These are phyloP conservation scores for Toxotes chatareus DNA, from an alignment of 2,113 vertebrate genomes.

Conservation along the genomic window DNA sequence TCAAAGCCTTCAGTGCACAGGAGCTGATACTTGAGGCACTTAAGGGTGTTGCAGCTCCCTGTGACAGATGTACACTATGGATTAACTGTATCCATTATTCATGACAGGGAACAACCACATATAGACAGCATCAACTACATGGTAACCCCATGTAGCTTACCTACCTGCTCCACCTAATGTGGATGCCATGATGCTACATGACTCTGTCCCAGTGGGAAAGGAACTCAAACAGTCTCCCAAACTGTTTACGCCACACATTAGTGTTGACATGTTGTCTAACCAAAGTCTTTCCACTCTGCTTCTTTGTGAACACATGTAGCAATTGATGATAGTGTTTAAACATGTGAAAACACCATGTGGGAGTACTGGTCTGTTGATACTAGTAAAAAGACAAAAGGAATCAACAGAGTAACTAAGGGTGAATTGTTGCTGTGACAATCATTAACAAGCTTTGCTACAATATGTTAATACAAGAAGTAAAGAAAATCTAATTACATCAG, in stretches of 20 bases:
- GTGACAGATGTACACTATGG: neutral
- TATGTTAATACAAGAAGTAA: slow-evolving; percentile 3
- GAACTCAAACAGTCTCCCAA: slow-evolving; percentile 2
- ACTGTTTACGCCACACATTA: slow-evolving; percentile 12
- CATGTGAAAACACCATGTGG: neutral
- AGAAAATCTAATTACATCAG: slow-evolving; percentile 12
- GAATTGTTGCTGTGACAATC: neutral
- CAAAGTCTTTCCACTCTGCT: slow-evolving; percentile 9
- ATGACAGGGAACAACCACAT: neutral
- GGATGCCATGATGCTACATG: slow-evolving; percentile 14
- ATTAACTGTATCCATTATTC: slow-evolving; percentile 3
- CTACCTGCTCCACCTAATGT: slow-evolving; percentile 17
- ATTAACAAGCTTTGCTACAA: neutral
- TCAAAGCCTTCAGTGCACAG: neutral
- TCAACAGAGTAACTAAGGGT: neutral
- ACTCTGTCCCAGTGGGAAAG: slow-evolving; percentile 15
- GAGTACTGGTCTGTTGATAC: neutral
- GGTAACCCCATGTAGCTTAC: neutral
- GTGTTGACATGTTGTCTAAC: slow-evolving; percentile 40
- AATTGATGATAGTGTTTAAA: slow-evolving; percentile 3
- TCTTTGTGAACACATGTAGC: slow-evolving; percentile 17
- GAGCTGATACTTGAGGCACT: neutral
- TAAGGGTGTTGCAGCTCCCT: neutral
- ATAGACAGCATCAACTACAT: slow-evolving; percentile 9
- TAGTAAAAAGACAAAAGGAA: neutral